These are phyloP conservation scores for Eupithecia subfuscata DNA, from an alignment of 2,888 invertebrate genomes.

Conservation along the genomic window DNA sequence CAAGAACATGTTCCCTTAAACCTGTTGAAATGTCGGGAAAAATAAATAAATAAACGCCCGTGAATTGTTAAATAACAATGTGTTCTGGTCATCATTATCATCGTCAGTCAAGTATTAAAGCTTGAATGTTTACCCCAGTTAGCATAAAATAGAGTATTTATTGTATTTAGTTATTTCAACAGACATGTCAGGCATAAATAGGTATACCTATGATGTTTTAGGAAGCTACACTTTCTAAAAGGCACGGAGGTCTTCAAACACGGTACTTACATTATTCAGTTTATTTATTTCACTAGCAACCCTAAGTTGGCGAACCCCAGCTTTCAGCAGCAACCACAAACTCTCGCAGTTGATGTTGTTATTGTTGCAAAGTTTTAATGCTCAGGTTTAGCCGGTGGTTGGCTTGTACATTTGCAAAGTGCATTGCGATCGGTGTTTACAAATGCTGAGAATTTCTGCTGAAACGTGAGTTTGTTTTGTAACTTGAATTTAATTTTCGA, in stretches of 20 bases:
- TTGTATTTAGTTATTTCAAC: too few relatives aligned
- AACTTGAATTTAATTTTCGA: constrained; percentile 1
- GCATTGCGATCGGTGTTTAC: constrained; percentile 4
- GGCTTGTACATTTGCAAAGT: constrained; percentile 14
- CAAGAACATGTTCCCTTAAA: too few relatives aligned
- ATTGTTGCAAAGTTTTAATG: constrained; percentile 25
- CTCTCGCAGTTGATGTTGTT: constrained; percentile 13
- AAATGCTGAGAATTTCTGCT: not conserved
- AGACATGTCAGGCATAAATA: too few relatives aligned
- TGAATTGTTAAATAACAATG: too few relatives aligned
- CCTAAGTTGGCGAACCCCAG: constrained; percentile 1
- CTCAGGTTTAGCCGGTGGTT: constrained; percentile 7
- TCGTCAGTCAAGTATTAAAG: too few relatives aligned
- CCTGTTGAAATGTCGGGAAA: too few relatives aligned
- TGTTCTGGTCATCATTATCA: too few relatives aligned
- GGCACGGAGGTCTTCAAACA: not conserved
- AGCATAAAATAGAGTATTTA: too few relatives aligned
- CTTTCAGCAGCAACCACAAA: constrained; percentile 17
- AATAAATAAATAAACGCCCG: too few relatives aligned
- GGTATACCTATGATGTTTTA: too few relatives aligned
- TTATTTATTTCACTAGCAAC: constrained; percentile 5
- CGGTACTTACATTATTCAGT: not conserved
- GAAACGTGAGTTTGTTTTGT: not conserved
- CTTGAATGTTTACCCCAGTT: too few relatives aligned
- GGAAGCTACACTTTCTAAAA: not conserved